Evolutionary conservation across 2,113 vertebrate species (phyloP), one percentile per base, ranked within the genome.

Genomic region (Stigmatopora nigra): DNA sequence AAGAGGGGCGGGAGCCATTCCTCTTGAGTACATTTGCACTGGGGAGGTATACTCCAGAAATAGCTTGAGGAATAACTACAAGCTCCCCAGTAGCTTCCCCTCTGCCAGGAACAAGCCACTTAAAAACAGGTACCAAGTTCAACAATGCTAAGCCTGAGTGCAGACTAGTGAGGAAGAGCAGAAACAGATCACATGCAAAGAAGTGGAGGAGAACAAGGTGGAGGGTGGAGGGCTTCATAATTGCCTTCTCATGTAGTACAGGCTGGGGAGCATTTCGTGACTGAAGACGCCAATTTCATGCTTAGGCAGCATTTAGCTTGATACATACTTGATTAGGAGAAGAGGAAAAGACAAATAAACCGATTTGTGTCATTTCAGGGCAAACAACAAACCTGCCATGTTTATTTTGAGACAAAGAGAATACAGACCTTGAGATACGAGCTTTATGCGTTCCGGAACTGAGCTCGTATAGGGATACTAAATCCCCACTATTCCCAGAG

Each of bases 281-380:
- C 85, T 88, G 84, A 76, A 84, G 85, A 87, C 84, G 84, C 83
- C 73, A 79, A 88, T 89, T 90, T 89, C 88, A 91, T 78, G 74
- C 86, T 82, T 79, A 66, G 74, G 84, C 88, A 89, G 90, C 89
- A 90, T 88, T 90, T 87, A 83, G 86, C 85, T 87, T 87, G 86
- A 89, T 90, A 85, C 86, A 87, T 84, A 89, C 84, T 89, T 88
- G 88, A 90, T 90, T 87, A 89, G 87, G 56, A 64, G 41, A 61
- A 65, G 77, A 73, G 71, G 68, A 59, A 76, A 51, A 0, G 64
- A 61, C 76, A 78, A 76, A 78, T 67, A 76, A 77, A 82, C 75
- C 79, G 82, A 82, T 89, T 86, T 87, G 80, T 77, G 83, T 83
- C 70, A 73, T 31, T 70, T 70, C 48, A 73, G 73, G 72, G 82